Base-by-base conservation (phyloP, 2,797 vertebrate genomes). In the Micropoecilia bifurca region DNA sequence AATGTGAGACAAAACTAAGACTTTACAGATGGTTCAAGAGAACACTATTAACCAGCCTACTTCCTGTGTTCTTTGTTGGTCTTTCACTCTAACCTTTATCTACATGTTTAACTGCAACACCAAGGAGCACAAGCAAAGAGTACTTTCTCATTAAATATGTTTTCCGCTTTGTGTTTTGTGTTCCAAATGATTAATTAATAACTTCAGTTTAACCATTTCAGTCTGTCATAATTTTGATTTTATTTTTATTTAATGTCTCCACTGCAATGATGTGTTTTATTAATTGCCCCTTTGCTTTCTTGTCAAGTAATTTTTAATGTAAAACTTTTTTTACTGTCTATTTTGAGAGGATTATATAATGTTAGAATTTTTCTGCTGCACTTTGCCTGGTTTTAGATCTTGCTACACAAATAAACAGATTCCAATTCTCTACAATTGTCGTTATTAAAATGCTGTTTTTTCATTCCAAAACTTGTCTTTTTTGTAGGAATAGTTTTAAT, bases 321-420 rank as follows among this genome's bases (percentile, higher is more conserved):
- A 61, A 75, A 77, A 78, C 8, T 71, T 47, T 80, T 63, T 79
- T 82, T 75, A 14, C 36, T 71, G 47, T 82, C 68, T 78, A 57
- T 75, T 75, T 81, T 81, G 10, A 61, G 77, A 83, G 66, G 33
- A 78, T 66, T 74, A 76, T 77, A 45, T 85, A 47, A 78, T 48
- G 22, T 76, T 36, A 73, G 22, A 77, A 47, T 77, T 79, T 80
- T 75, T 79, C 41, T 47, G 30, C 43, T 82, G 45, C 77, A 82
- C 79, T 87, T 79, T 85, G 78, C 55, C 73, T 78, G 50, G 76
- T 88, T 89, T 85, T 84, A 74, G 88, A 80, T 83, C 83, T 74
- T 76, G 76, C 71, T 79, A 71, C 22, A 87, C 50, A 7, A 91
- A 90, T 87, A 84, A 92, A 90, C 66, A 9, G 63, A 75, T 76